Conservation (phyloP, 2,113 vertebrate genomes). For the Notarius quadriscutis region DNA sequence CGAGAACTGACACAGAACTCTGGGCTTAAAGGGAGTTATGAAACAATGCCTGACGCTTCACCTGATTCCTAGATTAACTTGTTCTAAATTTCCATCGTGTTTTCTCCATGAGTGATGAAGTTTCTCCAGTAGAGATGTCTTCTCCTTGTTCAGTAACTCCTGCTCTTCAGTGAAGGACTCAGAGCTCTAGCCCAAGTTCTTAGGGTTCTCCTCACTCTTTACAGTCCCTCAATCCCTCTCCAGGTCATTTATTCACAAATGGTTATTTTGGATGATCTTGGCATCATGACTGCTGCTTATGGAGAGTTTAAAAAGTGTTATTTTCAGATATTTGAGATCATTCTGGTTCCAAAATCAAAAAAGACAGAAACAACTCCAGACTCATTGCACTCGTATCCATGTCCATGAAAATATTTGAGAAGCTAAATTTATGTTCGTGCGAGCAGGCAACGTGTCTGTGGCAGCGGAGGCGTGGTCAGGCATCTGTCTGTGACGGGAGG, state of each 20-base stretch:
- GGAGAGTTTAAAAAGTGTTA: background rate
- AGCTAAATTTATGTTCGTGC: too few relatives aligned
- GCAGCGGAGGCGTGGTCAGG: too few relatives aligned
- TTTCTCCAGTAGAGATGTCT: background rate
- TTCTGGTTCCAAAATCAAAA: background rate
- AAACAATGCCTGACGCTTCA: background rate
- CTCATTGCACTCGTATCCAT: background rate
- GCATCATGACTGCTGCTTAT: background rate
- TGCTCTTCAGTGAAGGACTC: background rate
- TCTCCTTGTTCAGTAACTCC: background rate
- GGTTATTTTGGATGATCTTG: background rate
- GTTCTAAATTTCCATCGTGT: background rate
- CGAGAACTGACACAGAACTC: background rate
- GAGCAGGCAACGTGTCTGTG: too few relatives aligned
- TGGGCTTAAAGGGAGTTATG: background rate
- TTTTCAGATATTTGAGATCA: background rate
- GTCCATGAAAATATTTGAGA: background rate
- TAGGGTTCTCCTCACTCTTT: background rate
- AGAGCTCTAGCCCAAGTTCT: background rate
- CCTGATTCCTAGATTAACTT: background rate
- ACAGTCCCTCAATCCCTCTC: background rate
- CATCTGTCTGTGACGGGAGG: too few relatives aligned
- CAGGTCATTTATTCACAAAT: background rate
- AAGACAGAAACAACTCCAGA: background rate
- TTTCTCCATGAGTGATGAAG: background rate